Evolutionary conservation across 2,113 vertebrate species (phyloP).

Genomic region (Plestiodon gilberti): DNA sequence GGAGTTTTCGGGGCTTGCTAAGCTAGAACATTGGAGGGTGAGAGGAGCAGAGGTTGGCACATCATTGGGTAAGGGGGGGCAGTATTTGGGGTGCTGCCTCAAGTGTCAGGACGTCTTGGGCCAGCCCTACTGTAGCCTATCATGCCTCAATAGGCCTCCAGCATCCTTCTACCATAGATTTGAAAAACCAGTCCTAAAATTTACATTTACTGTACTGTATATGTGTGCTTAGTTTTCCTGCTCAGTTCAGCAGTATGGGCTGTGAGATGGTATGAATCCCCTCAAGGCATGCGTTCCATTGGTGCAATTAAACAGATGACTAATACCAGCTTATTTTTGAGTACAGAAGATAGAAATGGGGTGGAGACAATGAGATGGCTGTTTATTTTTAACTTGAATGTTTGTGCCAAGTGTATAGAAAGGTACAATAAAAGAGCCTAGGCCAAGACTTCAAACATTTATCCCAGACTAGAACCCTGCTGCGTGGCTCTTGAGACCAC

Average conservation of each 20-base stretch:
- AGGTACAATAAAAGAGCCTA: neutral
- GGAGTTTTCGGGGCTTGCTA: no score
- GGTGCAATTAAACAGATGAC: constrained; percentile 13
- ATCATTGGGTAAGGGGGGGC: no score
- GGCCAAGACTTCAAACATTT: neutral
- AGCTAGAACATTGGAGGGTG: no score
- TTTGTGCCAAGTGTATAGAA: neutral
- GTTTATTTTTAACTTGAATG: constrained; percentile 19
- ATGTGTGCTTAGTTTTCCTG: neutral
- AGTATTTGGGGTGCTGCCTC: no score
- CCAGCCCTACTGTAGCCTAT: no score
- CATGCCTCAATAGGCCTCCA: neutral
- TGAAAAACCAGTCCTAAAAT: neutral
- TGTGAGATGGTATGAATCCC: neutral
- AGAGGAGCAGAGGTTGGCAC: no score
- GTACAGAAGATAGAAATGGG: neutral
- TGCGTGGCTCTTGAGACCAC: neutral
- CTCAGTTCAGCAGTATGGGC: neutral
- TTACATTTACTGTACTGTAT: neutral
- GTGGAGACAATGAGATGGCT: neutral
- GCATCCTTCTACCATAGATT: neutral
- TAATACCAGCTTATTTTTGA: constrained; percentile 17
- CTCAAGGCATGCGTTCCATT: constrained; percentile 2
- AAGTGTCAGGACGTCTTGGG: no score
- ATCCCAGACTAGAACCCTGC: neutral